These are phyloP conservation scores for Entosphenus tridentatus DNA, from an alignment of 2,113 vertebrate species.

Conservation along the genomic window DNA sequence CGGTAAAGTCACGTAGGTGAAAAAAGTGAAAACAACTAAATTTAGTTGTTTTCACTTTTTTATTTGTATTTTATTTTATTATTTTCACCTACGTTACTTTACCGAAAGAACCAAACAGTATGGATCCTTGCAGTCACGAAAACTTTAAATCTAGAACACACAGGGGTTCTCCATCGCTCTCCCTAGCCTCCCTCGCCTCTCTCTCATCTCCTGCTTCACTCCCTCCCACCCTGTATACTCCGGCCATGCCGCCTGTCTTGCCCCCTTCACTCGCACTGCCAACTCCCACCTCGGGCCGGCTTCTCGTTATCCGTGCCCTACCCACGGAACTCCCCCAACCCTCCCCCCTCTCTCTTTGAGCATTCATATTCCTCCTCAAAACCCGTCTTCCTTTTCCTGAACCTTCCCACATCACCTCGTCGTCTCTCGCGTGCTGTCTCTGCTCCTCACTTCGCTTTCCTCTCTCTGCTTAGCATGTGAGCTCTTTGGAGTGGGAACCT, in stretches of 20 bases:
- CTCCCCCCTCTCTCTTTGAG: not conserved
- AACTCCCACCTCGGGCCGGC: not conserved
- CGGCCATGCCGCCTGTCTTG: not conserved
- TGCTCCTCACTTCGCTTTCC: not conserved
- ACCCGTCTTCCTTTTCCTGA: not conserved
- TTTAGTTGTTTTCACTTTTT: too few relatives aligned
- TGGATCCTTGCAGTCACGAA: not conserved
- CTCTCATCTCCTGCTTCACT: not conserved
- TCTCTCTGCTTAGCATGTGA: too few relatives aligned
- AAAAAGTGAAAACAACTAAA: too few relatives aligned
- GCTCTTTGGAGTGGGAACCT: too few relatives aligned
- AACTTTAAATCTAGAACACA: constrained; percentile 7
- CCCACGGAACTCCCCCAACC: not conserved
- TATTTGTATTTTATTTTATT: too few relatives aligned
- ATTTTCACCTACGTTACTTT: too few relatives aligned
- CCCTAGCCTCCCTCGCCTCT: not conserved
- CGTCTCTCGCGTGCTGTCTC: not conserved
- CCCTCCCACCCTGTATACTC: not conserved
- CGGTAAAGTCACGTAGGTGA: too few relatives aligned
- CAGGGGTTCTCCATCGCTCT: too few relatives aligned
- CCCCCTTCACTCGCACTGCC: not conserved
- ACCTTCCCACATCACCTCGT: not conserved
- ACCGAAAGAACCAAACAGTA: not conserved
- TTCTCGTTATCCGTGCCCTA: not conserved
- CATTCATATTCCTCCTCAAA: not conserved